phyloP scores from a whole-genome alignment of 2,797 vertebrate species.

The Tokudaia tokunoshimensis region DNA sequence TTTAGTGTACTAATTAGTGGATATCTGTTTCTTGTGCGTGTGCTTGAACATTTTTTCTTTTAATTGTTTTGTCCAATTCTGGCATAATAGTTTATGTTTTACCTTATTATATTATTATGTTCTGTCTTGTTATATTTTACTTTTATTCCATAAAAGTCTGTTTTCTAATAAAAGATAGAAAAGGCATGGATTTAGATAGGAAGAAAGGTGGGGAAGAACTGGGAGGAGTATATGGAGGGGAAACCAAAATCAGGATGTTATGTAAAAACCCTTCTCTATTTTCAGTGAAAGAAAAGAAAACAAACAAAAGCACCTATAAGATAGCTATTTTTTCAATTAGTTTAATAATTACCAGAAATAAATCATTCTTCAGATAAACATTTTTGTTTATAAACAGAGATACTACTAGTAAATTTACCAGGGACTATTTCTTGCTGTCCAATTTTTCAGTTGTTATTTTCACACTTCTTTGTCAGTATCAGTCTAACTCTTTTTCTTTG shows the following conservation, averaged over 20 bases:
- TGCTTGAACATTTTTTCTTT: background rate
- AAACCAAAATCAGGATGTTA: background rate
- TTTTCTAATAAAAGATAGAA: background rate
- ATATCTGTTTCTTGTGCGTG: background rate
- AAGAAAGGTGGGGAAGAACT: background rate
- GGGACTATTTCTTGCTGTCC: background rate
- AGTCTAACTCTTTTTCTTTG: background rate
- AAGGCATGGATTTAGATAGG: background rate
- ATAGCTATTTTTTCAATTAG: background rate
- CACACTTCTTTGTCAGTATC: background rate
- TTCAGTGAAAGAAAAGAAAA: background rate
- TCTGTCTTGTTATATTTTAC: no score
- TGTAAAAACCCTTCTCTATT: background rate
- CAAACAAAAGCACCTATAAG: background rate
- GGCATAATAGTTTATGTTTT: background rate
- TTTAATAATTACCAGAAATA: constrained; percentile 41
- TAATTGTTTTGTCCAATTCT: background rate
- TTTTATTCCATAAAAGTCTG: background rate
- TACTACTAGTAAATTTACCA: background rate
- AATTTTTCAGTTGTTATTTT: background rate
- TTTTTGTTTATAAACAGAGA: constrained; percentile 11
- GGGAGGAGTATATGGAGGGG: accelerated
- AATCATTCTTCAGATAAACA: background rate
- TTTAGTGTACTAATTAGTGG: background rate
- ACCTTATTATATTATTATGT: background rate